A percentile compares a stretch with the other conserved stretches of the same genome.
These are phyloP conservation scores for Odontomyia ornata DNA, from an alignment of 2,888 invertebrate species.

Conservation along the genomic window DNA sequence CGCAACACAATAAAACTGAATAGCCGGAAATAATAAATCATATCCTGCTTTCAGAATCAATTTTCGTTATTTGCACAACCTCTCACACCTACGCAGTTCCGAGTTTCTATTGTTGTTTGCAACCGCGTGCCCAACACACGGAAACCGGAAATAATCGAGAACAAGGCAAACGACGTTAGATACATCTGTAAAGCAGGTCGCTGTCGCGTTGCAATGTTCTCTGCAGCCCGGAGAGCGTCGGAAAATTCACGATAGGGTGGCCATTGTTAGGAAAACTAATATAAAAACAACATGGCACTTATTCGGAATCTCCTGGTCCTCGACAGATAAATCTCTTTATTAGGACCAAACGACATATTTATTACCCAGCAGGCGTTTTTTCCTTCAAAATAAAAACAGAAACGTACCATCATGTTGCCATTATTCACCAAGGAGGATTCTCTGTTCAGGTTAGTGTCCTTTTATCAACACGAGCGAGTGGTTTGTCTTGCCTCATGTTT, in stretches of 20 bases:
- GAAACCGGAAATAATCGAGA: constrained; percentile 39
- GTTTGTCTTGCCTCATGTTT: not conserved
- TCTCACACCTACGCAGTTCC: constrained; percentile 31
- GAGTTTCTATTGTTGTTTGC: not conserved
- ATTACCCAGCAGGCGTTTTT: constrained; percentile 55
- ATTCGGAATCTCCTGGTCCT: constrained; percentile 48
- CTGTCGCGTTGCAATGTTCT: not conserved
- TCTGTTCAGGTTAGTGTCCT: constrained; percentile 31
- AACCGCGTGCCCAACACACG: constrained; percentile 31
- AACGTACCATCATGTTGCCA: constrained; percentile 45
- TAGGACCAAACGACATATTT: constrained; percentile 55
- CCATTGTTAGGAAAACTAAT: constrained; percentile 42
- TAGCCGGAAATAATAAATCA: constrained; percentile 28
- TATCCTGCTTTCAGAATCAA: constrained; percentile 27
- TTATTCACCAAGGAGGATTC: constrained; percentile 45
- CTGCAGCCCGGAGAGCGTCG: not conserved
- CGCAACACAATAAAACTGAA: not conserved
- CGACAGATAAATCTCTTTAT: constrained; percentile 51
- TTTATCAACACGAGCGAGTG: constrained; percentile 10
- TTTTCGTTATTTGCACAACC: constrained; percentile 23
- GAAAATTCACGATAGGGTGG: constrained; percentile 28
- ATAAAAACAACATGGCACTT: constrained; percentile 44
- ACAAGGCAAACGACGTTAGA: constrained; percentile 41
- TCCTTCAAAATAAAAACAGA: constrained; percentile 4
- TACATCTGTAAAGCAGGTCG: constrained; percentile 28